Conservation (phyloP, 2,797 vertebrate species). For the Okamejei kenojei region DNA sequence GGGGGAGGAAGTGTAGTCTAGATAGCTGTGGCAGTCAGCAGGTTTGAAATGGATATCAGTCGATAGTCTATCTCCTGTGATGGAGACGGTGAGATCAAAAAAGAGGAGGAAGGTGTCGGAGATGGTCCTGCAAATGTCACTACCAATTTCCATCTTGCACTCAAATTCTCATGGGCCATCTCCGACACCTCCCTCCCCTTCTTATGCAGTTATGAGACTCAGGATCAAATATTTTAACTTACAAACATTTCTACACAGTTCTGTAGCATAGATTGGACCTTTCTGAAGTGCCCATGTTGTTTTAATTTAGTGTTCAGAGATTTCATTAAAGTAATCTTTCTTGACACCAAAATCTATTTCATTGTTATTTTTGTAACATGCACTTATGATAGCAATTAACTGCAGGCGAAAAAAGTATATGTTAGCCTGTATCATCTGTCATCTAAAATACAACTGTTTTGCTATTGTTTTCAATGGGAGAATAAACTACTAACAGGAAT, state of each 20-base stretch:
- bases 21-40: too few species aligned
- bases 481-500: not conserved
- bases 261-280: not conserved
- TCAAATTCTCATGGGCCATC: too few species aligned
- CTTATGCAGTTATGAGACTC: not conserved
- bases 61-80: too few species aligned
- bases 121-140: too few species aligned
- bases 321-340: not conserved
- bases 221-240: not conserved
- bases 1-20: too few species aligned
- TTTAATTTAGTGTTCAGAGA: not conserved
- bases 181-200: too few species aligned
- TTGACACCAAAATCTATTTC: not conserved
- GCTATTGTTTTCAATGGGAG: not conserved
- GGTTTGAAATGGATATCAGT: too few species aligned
- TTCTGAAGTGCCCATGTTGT: not conserved
- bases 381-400: constrained; percentile 15
- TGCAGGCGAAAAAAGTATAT: not conserved
- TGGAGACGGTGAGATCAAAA: too few species aligned
- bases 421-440: not conserved
- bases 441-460: not conserved
- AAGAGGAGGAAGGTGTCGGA: too few species aligned
- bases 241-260: not conserved
- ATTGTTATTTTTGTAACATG: not conserved
- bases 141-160: too few species aligned